Evolutionary conservation across 2,113 vertebrate genomes (phyloP).

Genomic region (Pholis gunnellus): DNA sequence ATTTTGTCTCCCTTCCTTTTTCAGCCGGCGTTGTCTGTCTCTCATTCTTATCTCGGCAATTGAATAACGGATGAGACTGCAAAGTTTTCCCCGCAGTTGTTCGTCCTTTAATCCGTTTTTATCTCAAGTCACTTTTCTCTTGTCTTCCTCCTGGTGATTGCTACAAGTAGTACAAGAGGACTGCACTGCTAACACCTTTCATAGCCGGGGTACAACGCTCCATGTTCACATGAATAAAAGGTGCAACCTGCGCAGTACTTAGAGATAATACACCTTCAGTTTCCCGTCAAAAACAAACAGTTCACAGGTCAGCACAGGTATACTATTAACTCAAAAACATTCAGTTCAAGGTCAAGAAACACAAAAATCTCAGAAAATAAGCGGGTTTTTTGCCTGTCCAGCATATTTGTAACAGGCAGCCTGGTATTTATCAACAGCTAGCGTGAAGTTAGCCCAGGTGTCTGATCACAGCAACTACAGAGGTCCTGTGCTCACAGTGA

Average conservation of each 20-base stretch:
- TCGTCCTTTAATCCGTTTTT: slow-evolving; percentile 22
- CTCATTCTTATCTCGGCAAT: slow-evolving; percentile 38
- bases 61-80: slow-evolving; percentile 46
- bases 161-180: not conserved
- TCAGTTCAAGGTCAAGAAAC: slow-evolving; percentile 3
- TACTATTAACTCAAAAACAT: not conserved
- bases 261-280: not conserved
- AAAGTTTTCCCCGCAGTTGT: slow-evolving; percentile 23
- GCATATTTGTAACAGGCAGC: not conserved
- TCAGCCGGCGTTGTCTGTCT: slow-evolving; percentile 19
- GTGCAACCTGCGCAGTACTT: not conserved
- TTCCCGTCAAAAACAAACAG: not conserved
- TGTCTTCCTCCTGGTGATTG: slow-evolving; percentile 16
- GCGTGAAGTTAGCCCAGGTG: not conserved
- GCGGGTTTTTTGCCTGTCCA: too few relatives aligned
- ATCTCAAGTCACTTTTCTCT: slow-evolving; percentile 9
- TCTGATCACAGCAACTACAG: not conserved
- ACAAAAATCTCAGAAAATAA: not conserved
- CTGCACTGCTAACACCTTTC: not conserved
- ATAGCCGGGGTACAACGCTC: not conserved
- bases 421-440: not conserved
- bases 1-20: slow-evolving; percentile 58
- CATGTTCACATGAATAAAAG: not conserved
- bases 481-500: not conserved
- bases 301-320: not conserved